A percentile compares a stretch with the other conserved stretches of the same genome.
Conservation (phyloP, 2,113 vertebrate species). For the Willisornis vidua region DNA sequence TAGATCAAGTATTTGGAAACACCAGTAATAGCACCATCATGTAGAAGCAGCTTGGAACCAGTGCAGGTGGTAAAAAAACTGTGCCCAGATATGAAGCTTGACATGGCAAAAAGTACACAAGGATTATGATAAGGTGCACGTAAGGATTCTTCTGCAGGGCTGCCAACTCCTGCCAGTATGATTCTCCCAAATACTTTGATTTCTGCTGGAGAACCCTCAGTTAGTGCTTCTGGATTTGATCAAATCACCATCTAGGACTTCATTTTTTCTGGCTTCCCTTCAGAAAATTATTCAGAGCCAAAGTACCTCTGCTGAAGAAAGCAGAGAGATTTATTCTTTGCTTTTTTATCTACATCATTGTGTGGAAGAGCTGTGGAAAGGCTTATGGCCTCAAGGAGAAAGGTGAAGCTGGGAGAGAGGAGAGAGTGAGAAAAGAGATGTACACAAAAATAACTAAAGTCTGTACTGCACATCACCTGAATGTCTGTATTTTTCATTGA, state of each 20-base stretch:
- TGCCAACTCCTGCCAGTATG: accelerated
- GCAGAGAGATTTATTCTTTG: neutral
- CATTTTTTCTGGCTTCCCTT: neutral
- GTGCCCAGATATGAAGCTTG: neutral
- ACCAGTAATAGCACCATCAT: neutral
- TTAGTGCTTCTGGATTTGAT: neutral
- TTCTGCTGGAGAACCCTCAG: neutral
- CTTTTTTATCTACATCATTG: neutral
- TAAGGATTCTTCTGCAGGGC: neutral
- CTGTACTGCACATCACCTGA: neutral
- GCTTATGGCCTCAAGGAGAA: neutral
- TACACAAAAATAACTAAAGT: neutral
- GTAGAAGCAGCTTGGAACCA: neutral
- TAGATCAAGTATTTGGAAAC: neutral
- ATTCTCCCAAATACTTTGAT: neutral
- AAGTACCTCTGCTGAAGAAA: neutral
- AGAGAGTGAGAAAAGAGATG: neutral
- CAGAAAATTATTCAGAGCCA: neutral
- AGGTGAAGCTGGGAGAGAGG: neutral
- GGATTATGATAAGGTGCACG: neutral
- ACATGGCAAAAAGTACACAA: neutral
- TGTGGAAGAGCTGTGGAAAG: neutral
- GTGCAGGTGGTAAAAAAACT: neutral
- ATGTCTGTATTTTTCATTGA: neutral
- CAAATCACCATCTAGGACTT: neutral